These are phyloP conservation scores for Phrynocephalus forsythii DNA, from an alignment of 2,797 vertebrate genomes.

Conservation along the genomic window DNA sequence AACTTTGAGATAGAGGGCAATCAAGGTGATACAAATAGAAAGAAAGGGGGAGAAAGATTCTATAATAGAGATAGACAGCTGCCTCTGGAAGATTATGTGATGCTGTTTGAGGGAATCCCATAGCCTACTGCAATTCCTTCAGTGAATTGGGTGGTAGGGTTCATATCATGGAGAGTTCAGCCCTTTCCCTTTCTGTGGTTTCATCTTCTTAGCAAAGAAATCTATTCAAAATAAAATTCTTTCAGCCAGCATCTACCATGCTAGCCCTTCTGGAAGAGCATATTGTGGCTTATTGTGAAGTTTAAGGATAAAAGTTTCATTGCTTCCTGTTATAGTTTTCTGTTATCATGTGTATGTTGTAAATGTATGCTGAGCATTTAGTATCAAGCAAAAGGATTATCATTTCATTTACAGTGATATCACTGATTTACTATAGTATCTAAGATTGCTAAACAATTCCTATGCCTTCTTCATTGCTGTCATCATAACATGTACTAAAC, in stretches of 20 bases:
- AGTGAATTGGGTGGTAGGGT: slow-evolving; percentile 45
- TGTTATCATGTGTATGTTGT: not conserved
- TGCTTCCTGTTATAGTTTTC: not conserved
- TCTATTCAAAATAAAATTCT: slow-evolving; percentile 20
- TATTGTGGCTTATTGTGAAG: not conserved
- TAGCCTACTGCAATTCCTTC: slow-evolving; percentile 43
- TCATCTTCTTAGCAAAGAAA: slow-evolving; percentile 21
- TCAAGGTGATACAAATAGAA: slow-evolving; percentile 52
- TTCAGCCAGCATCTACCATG: not conserved
- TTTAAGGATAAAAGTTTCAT: not conserved
- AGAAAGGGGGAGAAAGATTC: slow-evolving; percentile 40
- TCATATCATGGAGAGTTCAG: slow-evolving; percentile 39
- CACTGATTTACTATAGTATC: not conserved
- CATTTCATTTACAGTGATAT: not conserved
- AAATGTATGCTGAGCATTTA: not conserved
- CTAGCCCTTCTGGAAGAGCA: not conserved
- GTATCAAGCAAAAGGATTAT: not conserved
- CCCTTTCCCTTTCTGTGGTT: slow-evolving; percentile 32
- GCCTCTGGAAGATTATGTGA: slow-evolving; percentile 50
- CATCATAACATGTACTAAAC: too few relatives aligned
- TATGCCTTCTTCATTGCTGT: too few relatives aligned
- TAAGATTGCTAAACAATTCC: too few relatives aligned
- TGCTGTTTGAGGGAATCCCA: slow-evolving; percentile 45
- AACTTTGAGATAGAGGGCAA: slow-evolving; percentile 55
- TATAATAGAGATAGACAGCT: slow-evolving; percentile 40